These are phyloP conservation scores for Leucoptera coffeella DNA, from an alignment of 2,888 invertebrate species.

Conservation along the genomic window DNA sequence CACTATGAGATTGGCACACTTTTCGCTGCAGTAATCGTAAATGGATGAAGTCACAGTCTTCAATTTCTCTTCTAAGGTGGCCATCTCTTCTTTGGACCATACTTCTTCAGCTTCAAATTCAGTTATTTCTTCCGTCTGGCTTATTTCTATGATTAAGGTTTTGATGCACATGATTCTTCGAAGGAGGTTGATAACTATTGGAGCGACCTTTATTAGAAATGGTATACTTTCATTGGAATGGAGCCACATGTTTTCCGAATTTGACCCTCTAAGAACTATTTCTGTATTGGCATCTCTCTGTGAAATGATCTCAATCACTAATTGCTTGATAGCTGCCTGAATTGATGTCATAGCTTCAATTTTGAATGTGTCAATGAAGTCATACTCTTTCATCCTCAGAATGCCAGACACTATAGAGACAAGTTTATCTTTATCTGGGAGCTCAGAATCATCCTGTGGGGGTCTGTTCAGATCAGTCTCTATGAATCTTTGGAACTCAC, in stretches of 20 bases:
- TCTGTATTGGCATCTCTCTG: constrained; percentile 37
- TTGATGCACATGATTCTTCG: constrained; percentile 68
- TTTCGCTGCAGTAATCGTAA: constrained; percentile 88
- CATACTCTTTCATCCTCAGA: constrained; percentile 77
- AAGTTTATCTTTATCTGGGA: constrained; percentile 79
- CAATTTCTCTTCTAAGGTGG: constrained; percentile 63
- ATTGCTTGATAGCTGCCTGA: constrained; percentile 83
- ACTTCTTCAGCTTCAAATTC: constrained; percentile 62
- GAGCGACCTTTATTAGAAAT: constrained; percentile 60
- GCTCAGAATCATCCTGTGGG: constrained; percentile 45
- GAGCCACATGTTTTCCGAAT: constrained; percentile 44
- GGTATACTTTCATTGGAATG: constrained; percentile 64
- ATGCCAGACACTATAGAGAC: constrained; percentile 86
- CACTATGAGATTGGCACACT: constrained; percentile 82
- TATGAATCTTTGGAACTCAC: constrained; percentile 89
- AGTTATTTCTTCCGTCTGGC: constrained; percentile 53
- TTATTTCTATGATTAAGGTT: constrained; percentile 71
- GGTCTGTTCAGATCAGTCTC: constrained; percentile 89
- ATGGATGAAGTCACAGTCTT: constrained; percentile 73
- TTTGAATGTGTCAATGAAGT: constrained; percentile 81
- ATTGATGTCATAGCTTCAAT: constrained; percentile 86
- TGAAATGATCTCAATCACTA: constrained; percentile 66
- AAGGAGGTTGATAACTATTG: constrained; percentile 62
- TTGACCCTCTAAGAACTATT: constrained; percentile 36
- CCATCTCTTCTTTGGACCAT: constrained; percentile 63